Evolutionary conservation across 2,113 vertebrate species (phyloP), one percentile per base, ranked within the genome.

Genomic region (Microtus oregoni): DNA sequence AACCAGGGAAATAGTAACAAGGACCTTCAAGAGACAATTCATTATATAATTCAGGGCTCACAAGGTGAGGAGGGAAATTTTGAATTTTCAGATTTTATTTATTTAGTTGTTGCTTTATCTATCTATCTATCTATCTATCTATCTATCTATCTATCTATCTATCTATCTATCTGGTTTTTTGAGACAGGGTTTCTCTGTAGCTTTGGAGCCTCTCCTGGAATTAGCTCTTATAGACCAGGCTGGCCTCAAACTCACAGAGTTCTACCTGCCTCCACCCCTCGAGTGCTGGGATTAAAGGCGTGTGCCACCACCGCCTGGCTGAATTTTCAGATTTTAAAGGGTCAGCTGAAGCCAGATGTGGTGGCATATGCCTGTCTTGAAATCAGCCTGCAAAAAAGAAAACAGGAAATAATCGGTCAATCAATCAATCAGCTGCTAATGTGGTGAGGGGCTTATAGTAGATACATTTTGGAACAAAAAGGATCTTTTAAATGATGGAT

Each of bases 301-400:
- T 58, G 55, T 6, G 55, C 55, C 55, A 19, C 55, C 55, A 58
- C 55, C 4, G 17, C 55, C 55, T 19, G 55, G 17, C 55, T 47
- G 86, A n/a, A 86, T 38, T 90, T 96, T 81, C 35, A 28, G 12
- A 13, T 41, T 89, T 86, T 86, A 61, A 20, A 88, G 92, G 47
- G 14, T 41, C n/a, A 65, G 58, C 24, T 85, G n/a, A 79, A 85
- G 35, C 8, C 58, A 65, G 82, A 28, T 63, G 81, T 83, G 9
- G 19, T 61, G 58, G 58, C 22, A 7, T 14, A 85, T 44, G 26
- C 14, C 26, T 65, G 26, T 44, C 38, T 86, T 86, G 63, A 47
- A 47, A 44, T 44, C 24, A 65, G 38, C n/a, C 38, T 85, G 38
- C 28, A 30, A 44, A 86, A 67, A 41, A 3, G 3, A 14, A 61